Percentiles rank a stretch among this genome's conserved stretches.
Conservation (phyloP, 1,140 invertebrate species). For the Idris sp. region DNA sequence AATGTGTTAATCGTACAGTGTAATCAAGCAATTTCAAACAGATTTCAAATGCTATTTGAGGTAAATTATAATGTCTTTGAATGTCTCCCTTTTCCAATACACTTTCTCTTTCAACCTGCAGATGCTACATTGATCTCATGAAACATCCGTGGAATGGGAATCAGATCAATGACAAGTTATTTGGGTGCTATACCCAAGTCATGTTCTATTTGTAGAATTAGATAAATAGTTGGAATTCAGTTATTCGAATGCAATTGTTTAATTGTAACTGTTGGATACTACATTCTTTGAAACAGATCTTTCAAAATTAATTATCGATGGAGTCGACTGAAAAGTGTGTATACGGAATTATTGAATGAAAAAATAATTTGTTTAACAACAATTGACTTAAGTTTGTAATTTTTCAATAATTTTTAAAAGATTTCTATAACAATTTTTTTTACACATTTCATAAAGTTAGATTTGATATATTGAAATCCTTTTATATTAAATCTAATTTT, state of each 20-base stretch:
- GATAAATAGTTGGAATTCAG: slow-evolving; percentile 49
- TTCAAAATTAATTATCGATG: slow-evolving; percentile 18
- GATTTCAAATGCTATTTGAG: neutral
- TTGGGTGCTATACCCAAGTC: slow-evolving; percentile 24
- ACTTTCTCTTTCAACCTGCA: slow-evolving; percentile 33
- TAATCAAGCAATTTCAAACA: neutral
- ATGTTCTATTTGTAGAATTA: slow-evolving; percentile 32
- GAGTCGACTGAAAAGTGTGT: no score
- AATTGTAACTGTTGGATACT: slow-evolving; percentile 30
- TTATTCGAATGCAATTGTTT: slow-evolving; percentile 24
- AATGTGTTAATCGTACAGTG: neutral
- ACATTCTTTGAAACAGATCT: slow-evolving; percentile 11
- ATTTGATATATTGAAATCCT: no score
- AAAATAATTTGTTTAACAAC: no score
- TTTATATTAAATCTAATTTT: no score
- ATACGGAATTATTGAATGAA: no score
- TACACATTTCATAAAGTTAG: no score
- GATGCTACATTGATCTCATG: slow-evolving; percentile 24
- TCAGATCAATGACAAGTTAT: slow-evolving; percentile 53
- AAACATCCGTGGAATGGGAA: slow-evolving; percentile 19
- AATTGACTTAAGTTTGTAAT: no score
- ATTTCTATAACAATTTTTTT: no score
- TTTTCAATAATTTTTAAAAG: no score
- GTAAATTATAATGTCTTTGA: slow-evolving; percentile 28
- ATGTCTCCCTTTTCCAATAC: slow-evolving; percentile 28